Base-by-base conservation (phyloP, 1,140 invertebrate genomes). In the Camponotus floridanus region DNA sequence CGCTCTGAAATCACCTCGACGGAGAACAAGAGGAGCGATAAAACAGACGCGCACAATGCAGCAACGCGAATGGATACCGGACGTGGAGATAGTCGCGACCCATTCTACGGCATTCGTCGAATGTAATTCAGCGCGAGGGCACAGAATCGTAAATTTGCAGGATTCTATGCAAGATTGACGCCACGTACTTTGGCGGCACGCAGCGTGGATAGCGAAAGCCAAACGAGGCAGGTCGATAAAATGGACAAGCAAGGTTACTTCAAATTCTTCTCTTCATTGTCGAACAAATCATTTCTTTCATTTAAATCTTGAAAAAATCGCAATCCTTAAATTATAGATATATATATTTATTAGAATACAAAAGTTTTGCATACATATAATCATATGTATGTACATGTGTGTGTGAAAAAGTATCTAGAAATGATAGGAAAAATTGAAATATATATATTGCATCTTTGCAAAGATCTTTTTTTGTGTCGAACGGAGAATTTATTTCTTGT, bases 81-180 rank as follows among this genome's bases (percentile, higher is more conserved):
- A 79, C 59, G 45, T 55, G 13, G 67, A 59, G 67, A 87, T 70
- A 21, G 42, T n/a, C 18, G 31, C 18, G 55, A 39, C 45, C 26
- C 36, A 76, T 89, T 70, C 57, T 68, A 59, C 61, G 62, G 57
- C 67, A 73, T 15, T 26, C 59, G 55, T 42, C 21, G 67, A 84
- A 84, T 86, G 70, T 84, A 86, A 84, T 86, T 86, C 61, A 83
- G 48, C 33, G 55, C 61, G 71, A 21, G 78, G 18, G 55, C 73
- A 31, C 15, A 70, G 71, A 15, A 59, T 31, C 73, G 81, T 76
- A 91, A 89, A 87, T 88, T 89, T 51, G 59, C 26, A 84, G 86
- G 67, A 83, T 62, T 71, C 31, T 86, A 59, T 85, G 70, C 31
- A 84, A 88, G 79, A 88, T 87, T 87, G 85, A 88, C 76, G 70